Percentiles rank a stretch among this genome's conserved stretches.
These are phyloP conservation scores for Chirona hameri DNA, from an alignment of 2,888 invertebrate genomes.

Conservation along the genomic window DNA sequence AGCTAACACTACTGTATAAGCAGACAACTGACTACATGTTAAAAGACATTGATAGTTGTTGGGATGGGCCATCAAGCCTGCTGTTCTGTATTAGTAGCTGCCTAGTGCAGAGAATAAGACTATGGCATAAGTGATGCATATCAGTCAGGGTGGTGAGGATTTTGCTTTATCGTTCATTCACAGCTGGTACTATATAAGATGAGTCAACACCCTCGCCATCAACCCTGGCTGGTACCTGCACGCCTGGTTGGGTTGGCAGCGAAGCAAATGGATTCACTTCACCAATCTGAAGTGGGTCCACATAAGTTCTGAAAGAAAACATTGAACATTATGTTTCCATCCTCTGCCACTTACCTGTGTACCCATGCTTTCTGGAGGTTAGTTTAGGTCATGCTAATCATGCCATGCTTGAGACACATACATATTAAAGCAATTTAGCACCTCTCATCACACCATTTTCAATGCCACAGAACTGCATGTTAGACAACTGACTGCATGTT, in stretches of 20 bases:
- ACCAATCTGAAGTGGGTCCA: background rate
- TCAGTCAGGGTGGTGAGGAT: background rate
- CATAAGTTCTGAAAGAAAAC: conserved; percentile 8
- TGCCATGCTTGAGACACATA: background rate
- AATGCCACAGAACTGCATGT: too few relatives aligned
- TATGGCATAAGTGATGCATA: background rate
- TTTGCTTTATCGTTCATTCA: background rate
- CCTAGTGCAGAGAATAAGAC: background rate
- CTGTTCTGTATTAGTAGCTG: background rate
- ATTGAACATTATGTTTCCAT: background rate
- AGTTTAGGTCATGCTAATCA: background rate
- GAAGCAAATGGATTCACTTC: conserved; percentile 1
- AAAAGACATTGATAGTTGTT: too few relatives aligned
- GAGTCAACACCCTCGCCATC: background rate
- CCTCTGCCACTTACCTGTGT: background rate
- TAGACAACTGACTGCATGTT: too few relatives aligned
- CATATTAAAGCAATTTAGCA: too few relatives aligned
- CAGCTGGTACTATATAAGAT: background rate
- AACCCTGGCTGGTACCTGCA: background rate
- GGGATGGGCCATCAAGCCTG: background rate
- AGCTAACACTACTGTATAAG: too few relatives aligned
- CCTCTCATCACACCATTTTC: too few relatives aligned
- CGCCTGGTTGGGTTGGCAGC: background rate
- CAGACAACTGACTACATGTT: too few relatives aligned
- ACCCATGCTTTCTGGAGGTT: background rate